A percentile compares a stretch with the other conserved stretches of the same genome.
phyloP scores from a whole-genome alignment of 2,888 invertebrate species.

The Phortica okadai region DNA sequence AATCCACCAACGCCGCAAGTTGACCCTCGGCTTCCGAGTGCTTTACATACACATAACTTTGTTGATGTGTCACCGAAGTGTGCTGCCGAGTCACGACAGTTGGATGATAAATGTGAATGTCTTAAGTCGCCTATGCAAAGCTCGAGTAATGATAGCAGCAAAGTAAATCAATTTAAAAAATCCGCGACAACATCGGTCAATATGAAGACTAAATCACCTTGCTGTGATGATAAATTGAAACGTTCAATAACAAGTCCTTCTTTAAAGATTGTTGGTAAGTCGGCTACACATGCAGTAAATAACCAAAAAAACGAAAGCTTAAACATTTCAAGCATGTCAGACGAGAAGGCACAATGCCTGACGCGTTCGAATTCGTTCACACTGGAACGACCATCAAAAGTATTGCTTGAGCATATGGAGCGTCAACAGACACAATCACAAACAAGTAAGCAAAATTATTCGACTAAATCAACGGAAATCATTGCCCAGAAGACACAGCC shows the following conservation, averaged over 20 bases:
- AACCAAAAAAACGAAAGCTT: background rate
- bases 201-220: background rate
- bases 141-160: too few species aligned
- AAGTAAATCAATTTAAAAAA: too few species aligned
- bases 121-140: too few species aligned
- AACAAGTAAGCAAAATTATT: background rate
- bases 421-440: constrained; percentile 43
- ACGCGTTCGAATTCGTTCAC: constrained; percentile 88
- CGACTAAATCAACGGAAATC: constrained; percentile 20
- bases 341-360: constrained; percentile 70
- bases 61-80: constrained; percentile 27
- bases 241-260: constrained; percentile 71
- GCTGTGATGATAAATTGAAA: constrained; percentile 33
- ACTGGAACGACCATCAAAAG: constrained; percentile 86
- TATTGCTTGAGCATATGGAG: constrained; percentile 77
- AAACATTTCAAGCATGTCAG: constrained; percentile 36
- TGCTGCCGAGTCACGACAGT: too few species aligned
- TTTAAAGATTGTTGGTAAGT: constrained; percentile 40
- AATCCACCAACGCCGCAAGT: constrained; percentile 70
- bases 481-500: background rate
- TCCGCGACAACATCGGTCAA: too few species aligned
- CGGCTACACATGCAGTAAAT: background rate
- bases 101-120: too few species aligned
- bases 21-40: background rate
- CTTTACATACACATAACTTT: constrained; percentile 35